Conservation (phyloP, 2,797 vertebrate species). For the Spondyliosoma cantharus region DNA sequence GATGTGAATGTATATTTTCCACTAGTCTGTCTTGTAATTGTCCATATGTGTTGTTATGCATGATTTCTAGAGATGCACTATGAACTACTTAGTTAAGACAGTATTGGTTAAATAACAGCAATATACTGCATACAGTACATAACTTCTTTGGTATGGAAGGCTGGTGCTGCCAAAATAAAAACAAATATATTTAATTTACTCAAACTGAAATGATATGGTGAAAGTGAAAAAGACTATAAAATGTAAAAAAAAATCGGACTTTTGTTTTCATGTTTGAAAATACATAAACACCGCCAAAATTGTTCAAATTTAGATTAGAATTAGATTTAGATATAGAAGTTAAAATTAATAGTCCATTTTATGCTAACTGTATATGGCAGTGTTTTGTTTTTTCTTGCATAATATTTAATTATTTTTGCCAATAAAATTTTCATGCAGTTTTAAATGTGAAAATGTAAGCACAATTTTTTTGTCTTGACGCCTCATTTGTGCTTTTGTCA, state of each 20-base stretch:
- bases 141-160: constrained; percentile 10
- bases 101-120: constrained; percentile 11
- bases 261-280: not conserved
- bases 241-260: not conserved
- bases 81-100: constrained; percentile 3
- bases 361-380: not conserved
- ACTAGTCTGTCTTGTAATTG: constrained; percentile 44
- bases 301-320: not conserved
- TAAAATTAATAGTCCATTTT: not conserved
- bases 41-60: constrained; percentile 66
- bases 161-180: constrained; percentile 28
- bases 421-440: not conserved
- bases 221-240: not conserved
- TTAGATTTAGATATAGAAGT: no score
- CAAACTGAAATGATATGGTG: not conserved
- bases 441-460: not conserved
- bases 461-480: not conserved
- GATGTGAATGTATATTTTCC: constrained; percentile 45
- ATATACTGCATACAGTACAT: not conserved
- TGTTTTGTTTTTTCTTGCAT: constrained; percentile 1
- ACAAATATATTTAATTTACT: not conserved
- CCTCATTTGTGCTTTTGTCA: no score
- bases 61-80: constrained; percentile 55
- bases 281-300: not conserved
- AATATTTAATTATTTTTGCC: no score